Conservation (phyloP, 2,113 vertebrate species). For the Grammomys surdaster region DNA sequence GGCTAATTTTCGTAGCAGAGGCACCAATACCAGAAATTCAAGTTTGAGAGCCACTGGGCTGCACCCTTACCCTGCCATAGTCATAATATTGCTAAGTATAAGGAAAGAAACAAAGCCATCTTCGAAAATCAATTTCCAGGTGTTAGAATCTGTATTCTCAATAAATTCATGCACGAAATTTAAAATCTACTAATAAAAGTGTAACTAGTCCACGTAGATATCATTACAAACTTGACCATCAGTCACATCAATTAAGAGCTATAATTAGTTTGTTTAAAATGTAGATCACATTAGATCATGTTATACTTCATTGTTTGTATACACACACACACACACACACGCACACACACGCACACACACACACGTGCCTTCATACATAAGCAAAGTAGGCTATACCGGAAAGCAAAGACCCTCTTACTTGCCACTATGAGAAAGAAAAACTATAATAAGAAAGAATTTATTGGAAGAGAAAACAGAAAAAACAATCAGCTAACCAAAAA, state of each 20-base stretch:
- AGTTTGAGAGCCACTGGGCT: background rate
- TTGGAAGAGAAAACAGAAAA: background rate
- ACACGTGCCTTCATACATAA: background rate
- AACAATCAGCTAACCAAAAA: background rate
- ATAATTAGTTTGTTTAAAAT: background rate
- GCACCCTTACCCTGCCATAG: background rate
- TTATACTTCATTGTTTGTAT: background rate
- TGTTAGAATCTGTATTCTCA: constrained; percentile 41
- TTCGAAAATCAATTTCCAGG: constrained; percentile 21
- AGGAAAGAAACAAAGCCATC: background rate
- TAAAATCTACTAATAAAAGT: constrained; percentile 30
- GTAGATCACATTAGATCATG: background rate
- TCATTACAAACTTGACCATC: background rate
- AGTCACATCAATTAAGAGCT: background rate
- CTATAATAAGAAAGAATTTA: background rate
- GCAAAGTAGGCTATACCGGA: background rate
- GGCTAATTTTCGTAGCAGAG: background rate
- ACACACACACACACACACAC: too few relatives aligned
- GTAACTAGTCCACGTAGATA: background rate
- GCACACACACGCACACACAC: background rate
- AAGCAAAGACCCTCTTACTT: background rate
- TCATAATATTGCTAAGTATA: background rate
- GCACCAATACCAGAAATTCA: background rate
- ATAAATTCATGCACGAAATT: constrained; percentile 40
- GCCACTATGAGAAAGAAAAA: background rate